Base-by-base conservation (phyloP, 2,113 vertebrate species). In the Pterocles orientalis region DNA sequence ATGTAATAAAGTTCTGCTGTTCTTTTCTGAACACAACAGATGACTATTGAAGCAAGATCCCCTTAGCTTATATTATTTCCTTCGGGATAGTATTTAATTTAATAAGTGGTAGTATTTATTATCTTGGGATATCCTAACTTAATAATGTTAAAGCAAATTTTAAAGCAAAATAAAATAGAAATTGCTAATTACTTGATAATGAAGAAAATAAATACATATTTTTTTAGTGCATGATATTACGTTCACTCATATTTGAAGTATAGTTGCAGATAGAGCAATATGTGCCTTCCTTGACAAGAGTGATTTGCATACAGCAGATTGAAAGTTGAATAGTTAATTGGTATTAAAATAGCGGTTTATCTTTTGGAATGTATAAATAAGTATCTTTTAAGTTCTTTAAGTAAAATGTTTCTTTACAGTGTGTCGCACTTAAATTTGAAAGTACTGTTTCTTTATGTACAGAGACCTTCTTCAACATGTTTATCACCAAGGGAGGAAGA, bases 381-480 rank as follows among this genome's bases (percentile, higher is more conserved):
- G 26, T 64, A 39, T 43, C 26, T 85, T 68, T 61, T 8, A 68
- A 53, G 2, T 56, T 53, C 41, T 47, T 36, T 3, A 71, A 53
- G 36, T 54, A 60, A 65, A 85, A 62, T n/a, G 4, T 75, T 83
- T 82, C 8, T 85, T 93, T 81, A 34, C 14, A 39, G 6, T 51
- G 2, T 54, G 28, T 72, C 31, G n/a, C 4, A 19, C 25, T 78
- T 91, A 94, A 82, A 79, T 90, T 86, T 73, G n/a, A 57, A 93
- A 78, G 31, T 93, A 17, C 53, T 83, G 3, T 71, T 92, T 82
- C 58, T 93, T 87, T 92, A n/a, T 83, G 53, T 20, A 77, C 97
- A 99, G 99, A 98, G 98, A 65, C 98, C 98, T 33, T 97, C 98
- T 78, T 98, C 98, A 65, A 98, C 98, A 33, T 97, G 98, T 92